Evolutionary conservation across 92 coral and sea anemone species (phyloP).

Genomic region (Actinernus sp.): DNA sequence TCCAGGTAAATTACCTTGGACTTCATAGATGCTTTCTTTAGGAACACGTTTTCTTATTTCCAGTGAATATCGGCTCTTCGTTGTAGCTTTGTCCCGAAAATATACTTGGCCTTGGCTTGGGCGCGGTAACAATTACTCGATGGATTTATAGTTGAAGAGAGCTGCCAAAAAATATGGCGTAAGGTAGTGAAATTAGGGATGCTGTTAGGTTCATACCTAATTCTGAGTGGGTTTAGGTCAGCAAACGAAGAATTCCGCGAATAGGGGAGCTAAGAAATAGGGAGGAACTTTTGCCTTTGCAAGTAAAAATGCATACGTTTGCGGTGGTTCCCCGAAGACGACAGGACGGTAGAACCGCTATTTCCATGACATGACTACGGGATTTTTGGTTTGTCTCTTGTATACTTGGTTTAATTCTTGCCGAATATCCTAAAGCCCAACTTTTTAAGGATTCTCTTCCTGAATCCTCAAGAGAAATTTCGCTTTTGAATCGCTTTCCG

Average conservation of each 20-base stretch:
- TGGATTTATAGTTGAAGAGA: neutral
- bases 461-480: too few relatives aligned
- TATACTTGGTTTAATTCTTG: neutral
- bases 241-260: neutral
- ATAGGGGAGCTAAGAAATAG: too few relatives aligned
- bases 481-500: too few relatives aligned
- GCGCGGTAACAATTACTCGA: constrained; percentile 35
- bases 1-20: too few relatives aligned
- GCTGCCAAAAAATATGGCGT: constrained; percentile 15
- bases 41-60: neutral
- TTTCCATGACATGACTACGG: constrained; percentile 41
- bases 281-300: too few relatives aligned
- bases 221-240: neutral
- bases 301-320: too few relatives aligned
- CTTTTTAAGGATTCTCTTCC: too few relatives aligned
- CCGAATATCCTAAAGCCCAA: too few relatives aligned
- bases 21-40: neutral
- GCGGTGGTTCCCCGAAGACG: too few relatives aligned
- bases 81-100: constrained; percentile 3
- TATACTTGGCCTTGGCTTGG: neutral
- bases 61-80: too few relatives aligned
- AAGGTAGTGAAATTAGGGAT: constrained; percentile 8
- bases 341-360: too few relatives aligned
- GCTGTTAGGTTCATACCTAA: neutral
- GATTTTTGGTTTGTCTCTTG: constrained; percentile 38